Evolutionary conservation across 2,888 invertebrate species (phyloP).

Genomic region (Plagodis dolabraria): DNA sequence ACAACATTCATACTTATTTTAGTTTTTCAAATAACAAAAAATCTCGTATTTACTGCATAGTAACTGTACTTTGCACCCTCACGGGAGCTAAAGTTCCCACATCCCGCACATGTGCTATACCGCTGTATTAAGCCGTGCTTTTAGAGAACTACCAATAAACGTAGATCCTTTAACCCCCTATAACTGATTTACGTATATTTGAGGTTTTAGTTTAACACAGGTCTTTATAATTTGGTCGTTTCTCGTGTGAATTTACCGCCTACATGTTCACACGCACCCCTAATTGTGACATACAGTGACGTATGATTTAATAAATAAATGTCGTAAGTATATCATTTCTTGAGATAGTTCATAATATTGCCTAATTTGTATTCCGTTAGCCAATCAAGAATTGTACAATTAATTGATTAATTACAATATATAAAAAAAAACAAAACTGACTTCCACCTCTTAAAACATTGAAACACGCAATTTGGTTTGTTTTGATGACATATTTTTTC

Average conservation of each 20-base stretch:
- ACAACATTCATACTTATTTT: no score
- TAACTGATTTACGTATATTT: slow-evolving; percentile 39
- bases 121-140: slow-evolving; percentile 52
- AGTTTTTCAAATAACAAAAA: slow-evolving; percentile 1
- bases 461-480: no score
- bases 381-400: neutral
- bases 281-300: slow-evolving; percentile 25
- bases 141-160: slow-evolving; percentile 47
- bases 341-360: neutral
- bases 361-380: neutral
- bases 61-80: slow-evolving; percentile 59
- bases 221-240: slow-evolving; percentile 47
- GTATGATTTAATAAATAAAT: slow-evolving; percentile 2
- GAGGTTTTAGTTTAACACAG: slow-evolving; percentile 42
- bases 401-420: no score
- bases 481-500: no score
- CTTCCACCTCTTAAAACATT: no score
- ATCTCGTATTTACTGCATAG: slow-evolving; percentile 37
- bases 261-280: slow-evolving; percentile 65
- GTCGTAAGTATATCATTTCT: neutral
- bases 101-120: slow-evolving; percentile 56
- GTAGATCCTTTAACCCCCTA: slow-evolving; percentile 46
- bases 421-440: no score
- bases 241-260: slow-evolving; percentile 65
- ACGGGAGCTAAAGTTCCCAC: slow-evolving; percentile 59